Conservation (phyloP, 1,140 invertebrate genomes). For the Drosophila sp. region DNA sequence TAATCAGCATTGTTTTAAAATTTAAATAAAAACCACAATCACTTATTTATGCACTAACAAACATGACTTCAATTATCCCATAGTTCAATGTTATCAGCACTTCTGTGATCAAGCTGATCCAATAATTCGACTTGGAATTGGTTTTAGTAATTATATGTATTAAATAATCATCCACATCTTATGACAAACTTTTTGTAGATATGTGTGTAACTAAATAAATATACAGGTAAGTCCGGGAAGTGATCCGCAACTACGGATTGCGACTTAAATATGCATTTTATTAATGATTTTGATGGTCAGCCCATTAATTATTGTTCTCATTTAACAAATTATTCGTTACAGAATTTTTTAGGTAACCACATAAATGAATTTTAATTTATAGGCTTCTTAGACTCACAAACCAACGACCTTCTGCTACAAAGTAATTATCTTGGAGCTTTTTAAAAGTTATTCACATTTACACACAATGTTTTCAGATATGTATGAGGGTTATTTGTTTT, state of each 20-base stretch:
- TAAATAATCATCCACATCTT: too few relatives aligned
- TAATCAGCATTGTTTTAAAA: too few relatives aligned
- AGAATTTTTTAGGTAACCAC: background rate
- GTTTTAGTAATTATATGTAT: too few relatives aligned
- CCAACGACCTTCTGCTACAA: slow-evolving; percentile 26
- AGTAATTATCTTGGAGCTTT: slow-evolving; percentile 44
- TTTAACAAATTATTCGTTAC: slow-evolving; percentile 24
- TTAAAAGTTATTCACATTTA: slow-evolving; percentile 33
- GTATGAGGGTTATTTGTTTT: slow-evolving; percentile 4
- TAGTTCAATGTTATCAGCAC: too few relatives aligned
- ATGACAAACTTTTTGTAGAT: too few relatives aligned
- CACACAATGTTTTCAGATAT: slow-evolving; percentile 12
- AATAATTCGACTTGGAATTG: too few relatives aligned
- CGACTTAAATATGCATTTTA: background rate
- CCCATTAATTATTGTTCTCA: slow-evolving; percentile 21
- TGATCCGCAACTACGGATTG: too few relatives aligned
- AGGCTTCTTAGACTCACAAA: slow-evolving; percentile 16
- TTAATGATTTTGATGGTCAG: background rate
- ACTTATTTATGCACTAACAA: too few relatives aligned
- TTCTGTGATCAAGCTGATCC: too few relatives aligned
- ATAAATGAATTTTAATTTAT: slow-evolving; percentile 13
- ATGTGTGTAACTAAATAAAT: background rate
- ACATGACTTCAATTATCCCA: too few relatives aligned
- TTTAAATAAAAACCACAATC: too few relatives aligned
- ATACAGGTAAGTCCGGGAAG: too few relatives aligned